Evolutionary conservation across 2,797 vertebrate genomes (phyloP), one percentile per base, ranked within the genome.

Genomic region (Rachycentron canadum): DNA sequence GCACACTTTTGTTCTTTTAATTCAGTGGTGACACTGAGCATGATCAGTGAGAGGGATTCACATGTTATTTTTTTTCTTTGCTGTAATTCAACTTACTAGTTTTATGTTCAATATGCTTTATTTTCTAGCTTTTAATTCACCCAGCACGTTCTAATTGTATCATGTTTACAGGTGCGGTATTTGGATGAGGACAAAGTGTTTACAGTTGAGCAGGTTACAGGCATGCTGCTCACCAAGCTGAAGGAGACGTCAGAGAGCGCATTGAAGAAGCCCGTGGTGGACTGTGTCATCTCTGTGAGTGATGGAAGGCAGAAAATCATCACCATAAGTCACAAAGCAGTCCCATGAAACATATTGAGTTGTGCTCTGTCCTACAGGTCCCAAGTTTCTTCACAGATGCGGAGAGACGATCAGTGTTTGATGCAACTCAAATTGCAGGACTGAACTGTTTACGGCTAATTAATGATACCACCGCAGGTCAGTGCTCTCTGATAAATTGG

Each of bases 381-480:
- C 98, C 98, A 21, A 95, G 95, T 93, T 99, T 97, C 93, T 99
- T 96, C 93, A 99, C 97, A 67, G 98, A 99, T 86, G 96, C 96
- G 66, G 97, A 99, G 72, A 96, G 98, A 83, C 95, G 97, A n/a
- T 99, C 98, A 4, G 95, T 99, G 87, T 95, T 99, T 81, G 97
- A 99, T 79, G 97, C 98, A 3, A 95, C 95, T 76, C 97, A 98
- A 85, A 99, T 99, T 21, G 98, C 98, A 61, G 98, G 98, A 45
- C 95, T 99, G 79, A 99, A 99, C 91, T 99, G 98, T 82, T 93
- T 99, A 81, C 94, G 93, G 49, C 93, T 99, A 45, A 99, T 99
- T 87, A 99, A 99, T 76, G 98, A 99, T 79, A 97, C 98, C 26
- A 99, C 97, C 73, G 97, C 98, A 96, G 98, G 98, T 99, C 83